Base-by-base conservation (phyloP, 2,888 invertebrate species). In the Penaeus monodon region DNA sequence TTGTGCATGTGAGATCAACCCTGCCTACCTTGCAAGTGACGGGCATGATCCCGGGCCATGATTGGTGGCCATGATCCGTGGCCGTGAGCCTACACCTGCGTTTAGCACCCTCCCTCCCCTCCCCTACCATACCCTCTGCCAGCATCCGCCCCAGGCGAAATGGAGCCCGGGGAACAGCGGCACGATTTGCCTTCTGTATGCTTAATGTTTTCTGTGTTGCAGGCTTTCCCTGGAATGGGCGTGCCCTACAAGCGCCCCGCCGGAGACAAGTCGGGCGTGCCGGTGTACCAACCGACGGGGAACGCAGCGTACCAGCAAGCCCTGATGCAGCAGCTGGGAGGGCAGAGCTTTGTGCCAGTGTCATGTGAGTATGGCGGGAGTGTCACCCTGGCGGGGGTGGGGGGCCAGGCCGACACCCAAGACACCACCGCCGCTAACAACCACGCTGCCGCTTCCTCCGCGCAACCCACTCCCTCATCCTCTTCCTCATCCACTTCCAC, bases 191-290 rank as follows among this genome's bases (percentile, higher is more conserved):
- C n/a, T 77, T 57, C 63, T 2, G n/a, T 14, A 77, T 64, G 38
- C 66, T 81, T 22, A 88, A 63, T 82, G 76, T 81, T 79, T 63
- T 90, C 12, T 77, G 38, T 89, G 86, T 89, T 91, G 80, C 94
- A 98, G 97, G 96, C 96, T 93, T 97, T 97, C 94, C 97, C 97
- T 92, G 97, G 97, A 93, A 97, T 97, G 96, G 95, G 97, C 94
- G 97, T 97, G 93, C 97, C 97, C 94, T 97, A 97, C 94, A 96
- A 98, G 94, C 96, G 98, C 93, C 97, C 98, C 92, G 97, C 97
- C 90, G 91, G 93, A 89, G 98, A 98, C 94, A 98, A 98, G 94
- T 97, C 97, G 93, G 98, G 98, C 93, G 95, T 98, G 93, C 98
- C 98, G 92, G 96, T 98, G 92, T 98, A 98, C 94, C 97, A 97